phyloP scores from a whole-genome alignment of 2,113 vertebrate species.

The Prionailurus bengalensis region DNA sequence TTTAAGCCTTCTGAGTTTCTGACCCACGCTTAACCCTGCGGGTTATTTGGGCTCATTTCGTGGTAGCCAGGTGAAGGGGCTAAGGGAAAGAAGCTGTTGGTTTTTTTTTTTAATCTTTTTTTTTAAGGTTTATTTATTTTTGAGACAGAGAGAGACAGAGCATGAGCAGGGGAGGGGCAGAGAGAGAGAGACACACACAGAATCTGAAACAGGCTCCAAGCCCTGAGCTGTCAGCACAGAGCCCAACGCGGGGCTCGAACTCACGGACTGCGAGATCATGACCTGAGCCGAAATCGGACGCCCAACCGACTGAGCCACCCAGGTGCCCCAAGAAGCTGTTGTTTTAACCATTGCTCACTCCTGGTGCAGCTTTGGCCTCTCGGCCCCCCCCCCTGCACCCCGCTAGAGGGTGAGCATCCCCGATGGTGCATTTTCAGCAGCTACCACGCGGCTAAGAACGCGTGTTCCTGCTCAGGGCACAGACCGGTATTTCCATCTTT shows the following conservation, averaged over 20 bases:
- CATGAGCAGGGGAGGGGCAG: no score
- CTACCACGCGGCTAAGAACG: conserved; percentile 89
- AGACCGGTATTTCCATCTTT: conserved; percentile 89
- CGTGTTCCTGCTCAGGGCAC: conserved; percentile 86
- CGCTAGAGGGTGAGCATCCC: conserved; percentile 81
- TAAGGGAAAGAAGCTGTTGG: neutral
- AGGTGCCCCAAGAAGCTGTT: neutral
- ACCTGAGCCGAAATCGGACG: no score
- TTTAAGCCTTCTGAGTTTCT: neutral
- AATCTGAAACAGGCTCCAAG: no score
- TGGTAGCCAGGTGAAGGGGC: neutral
- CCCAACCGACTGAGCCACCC: no score
- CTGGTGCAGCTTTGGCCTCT: conserved; percentile 62
- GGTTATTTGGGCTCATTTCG: neutral
- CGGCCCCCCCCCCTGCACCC: neutral
- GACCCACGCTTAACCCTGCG: neutral
- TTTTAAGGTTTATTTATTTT: no score
- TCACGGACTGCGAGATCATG: no score
- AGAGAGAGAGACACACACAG: no score
- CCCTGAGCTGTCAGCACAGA: no score
- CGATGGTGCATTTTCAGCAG: conserved; percentile 82
- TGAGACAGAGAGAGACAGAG: no score
- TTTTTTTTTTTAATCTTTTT: no score
- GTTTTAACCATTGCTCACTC: neutral
- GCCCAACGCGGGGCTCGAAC: no score